These are phyloP conservation scores for Serrognathus titanus DNA, from an alignment of 2,888 invertebrate genomes.

Conservation along the genomic window DNA sequence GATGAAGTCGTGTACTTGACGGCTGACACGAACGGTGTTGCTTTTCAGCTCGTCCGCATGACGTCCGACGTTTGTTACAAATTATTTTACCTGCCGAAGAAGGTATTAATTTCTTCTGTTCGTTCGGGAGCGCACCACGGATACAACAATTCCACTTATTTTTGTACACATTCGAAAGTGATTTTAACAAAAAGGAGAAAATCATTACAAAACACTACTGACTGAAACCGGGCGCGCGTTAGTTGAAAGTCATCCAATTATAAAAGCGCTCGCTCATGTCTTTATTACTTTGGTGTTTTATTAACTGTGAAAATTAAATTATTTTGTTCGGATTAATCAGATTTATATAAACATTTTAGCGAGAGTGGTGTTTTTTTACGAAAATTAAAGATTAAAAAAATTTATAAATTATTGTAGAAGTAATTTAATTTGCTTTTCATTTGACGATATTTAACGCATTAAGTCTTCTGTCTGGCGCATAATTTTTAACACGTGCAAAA, in stretches of 20 bases:
- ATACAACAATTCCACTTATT: neutral
- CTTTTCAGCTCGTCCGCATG: slow-evolving; percentile 31
- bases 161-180: too few species aligned
- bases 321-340: too few species aligned
- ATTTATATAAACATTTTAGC: too few species aligned
- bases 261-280: neutral
- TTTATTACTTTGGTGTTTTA: neutral
- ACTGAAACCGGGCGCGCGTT: neutral
- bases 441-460: too few species aligned
- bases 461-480: too few species aligned
- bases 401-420: too few species aligned
- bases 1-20: slow-evolving; percentile 34
- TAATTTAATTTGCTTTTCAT: too few species aligned
- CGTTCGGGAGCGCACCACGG: slow-evolving; percentile 4
- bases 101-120: slow-evolving; percentile 23
- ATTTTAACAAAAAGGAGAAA: neutral
- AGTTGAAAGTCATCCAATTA: neutral
- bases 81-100: slow-evolving; percentile 42
- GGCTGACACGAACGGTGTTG: slow-evolving; percentile 33
- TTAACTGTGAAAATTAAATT: neutral
- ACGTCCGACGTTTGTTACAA: slow-evolving; percentile 37
- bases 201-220: neutral
- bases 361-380: too few species aligned
- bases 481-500: too few species aligned
- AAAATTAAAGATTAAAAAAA: too few species aligned